These are phyloP conservation scores for Rhinopithecus roxellana DNA, from an alignment of 2,113 vertebrate genomes.

Conservation along the genomic window DNA sequence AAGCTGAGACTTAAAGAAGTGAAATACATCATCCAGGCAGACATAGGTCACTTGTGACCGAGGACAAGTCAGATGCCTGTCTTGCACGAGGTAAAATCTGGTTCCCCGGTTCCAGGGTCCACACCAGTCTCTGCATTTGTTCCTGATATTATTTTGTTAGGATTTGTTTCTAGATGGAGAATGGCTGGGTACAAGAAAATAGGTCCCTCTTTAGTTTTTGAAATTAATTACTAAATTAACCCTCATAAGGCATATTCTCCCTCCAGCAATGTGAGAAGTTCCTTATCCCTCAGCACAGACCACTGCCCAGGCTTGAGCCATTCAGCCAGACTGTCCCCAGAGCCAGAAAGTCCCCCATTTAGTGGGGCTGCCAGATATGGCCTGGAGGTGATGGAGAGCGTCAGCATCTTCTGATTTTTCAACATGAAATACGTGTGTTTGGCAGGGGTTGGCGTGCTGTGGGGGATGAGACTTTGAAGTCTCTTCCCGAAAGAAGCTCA, in stretches of 20 bases:
- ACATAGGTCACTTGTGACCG: not conserved
- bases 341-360: not conserved
- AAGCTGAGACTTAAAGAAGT: not conserved
- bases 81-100: not conserved
- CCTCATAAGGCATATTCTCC: too few species aligned
- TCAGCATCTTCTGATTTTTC: not conserved
- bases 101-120: fast-evolving
- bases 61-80: not conserved
- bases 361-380: fast-evolving
- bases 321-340: not conserved
- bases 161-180: not conserved
- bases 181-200: too few species aligned
- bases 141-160: not conserved
- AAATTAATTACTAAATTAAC: not conserved
- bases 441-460: not conserved
- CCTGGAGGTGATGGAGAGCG: not conserved
- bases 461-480: not conserved
- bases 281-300: not conserved
- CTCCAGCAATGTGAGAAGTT: not conserved
- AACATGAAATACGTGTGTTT: not conserved
- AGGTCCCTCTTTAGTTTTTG: not conserved
- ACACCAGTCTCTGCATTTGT: not conserved
- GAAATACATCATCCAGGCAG: not conserved
- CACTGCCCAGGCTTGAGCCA: not conserved
- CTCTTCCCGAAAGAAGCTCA: not conserved